Evolutionary conservation across 1,140 invertebrate species (phyloP), one percentile per base, ranked within the genome.

Genomic region (Archivesica marissinica): DNA sequence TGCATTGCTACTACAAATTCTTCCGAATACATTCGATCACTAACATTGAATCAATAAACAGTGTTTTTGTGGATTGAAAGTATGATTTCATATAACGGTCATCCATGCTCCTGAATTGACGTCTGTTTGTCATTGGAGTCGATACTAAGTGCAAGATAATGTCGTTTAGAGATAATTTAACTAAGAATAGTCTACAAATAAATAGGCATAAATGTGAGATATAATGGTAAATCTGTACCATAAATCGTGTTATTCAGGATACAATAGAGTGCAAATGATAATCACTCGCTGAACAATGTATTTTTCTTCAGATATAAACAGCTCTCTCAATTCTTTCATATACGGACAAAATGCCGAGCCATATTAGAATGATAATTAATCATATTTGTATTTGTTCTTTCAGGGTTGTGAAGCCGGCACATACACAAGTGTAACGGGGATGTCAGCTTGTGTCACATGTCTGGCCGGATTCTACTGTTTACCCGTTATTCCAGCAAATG

Each of bases 401-500:
- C 77, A 90, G 89, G 87, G 89, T 68, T 92, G 91, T 81, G 17
- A 88, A 20, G 84, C 77, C 68, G 91, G 90, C 39, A 85, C 38
- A 13, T 91, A 91, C 76, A 88, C 90, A 25, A 91, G 87, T 47
- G 72, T 61, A 4, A 85, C 89, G 23, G 90, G 90, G 17, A 84
- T 85, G 23, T 64, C 85, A 3, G 54, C 41, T n/a, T 92, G 91
- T 85, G 83, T 80, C 13, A 64, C 66, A 3, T 92, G 91, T 80
- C 88, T 90, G 0, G 77, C 76, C 7, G 90, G 90, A 11, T 91
- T 79, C 72, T 91, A 90, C 88, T 92, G 91, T 83, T 80, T 91
- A 2, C 91, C 91, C 59, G 90, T 92, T 17, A 78, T 64, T 77
- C 88, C 88, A 33, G 75, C 59, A 9, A 93, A 91, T 75, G 86